Evolutionary conservation across 1,140 invertebrate genomes (phyloP).

Genomic region (Pentalonia nigronervosa): DNA sequence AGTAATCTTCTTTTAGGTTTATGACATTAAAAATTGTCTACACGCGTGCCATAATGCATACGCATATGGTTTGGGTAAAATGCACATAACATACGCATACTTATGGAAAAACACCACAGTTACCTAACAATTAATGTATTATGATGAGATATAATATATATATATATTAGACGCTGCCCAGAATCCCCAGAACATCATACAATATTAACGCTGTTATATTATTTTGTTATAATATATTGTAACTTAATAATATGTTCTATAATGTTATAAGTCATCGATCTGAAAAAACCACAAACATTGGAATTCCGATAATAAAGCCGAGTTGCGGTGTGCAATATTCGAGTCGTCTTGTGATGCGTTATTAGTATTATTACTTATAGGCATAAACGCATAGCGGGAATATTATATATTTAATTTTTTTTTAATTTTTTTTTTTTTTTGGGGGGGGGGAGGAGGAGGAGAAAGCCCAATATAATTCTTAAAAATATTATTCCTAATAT

Average conservation of each 20-base stretch:
- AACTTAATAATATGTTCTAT: not conserved
- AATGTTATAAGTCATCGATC: not conserved
- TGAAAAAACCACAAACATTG: not conserved
- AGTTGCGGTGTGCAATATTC: not conserved
- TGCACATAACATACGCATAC: too few species aligned
- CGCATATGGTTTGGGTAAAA: too few species aligned
- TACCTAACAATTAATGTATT: too few species aligned
- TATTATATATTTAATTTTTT: too few species aligned
- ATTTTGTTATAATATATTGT: not conserved
- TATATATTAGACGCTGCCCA: not conserved
- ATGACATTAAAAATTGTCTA: too few species aligned
- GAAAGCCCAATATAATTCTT: too few species aligned
- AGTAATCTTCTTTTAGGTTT: too few species aligned
- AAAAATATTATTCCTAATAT: too few species aligned
- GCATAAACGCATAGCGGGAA: not conserved
- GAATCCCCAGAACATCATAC: not conserved
- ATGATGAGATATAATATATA: not conserved
- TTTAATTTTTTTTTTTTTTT: too few species aligned
- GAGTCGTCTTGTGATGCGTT: not conserved
- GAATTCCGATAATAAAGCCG: not conserved
- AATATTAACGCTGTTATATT: not conserved
- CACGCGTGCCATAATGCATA: too few species aligned
- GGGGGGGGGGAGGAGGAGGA: too few species aligned
- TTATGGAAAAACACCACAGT: too few species aligned
- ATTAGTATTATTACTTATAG: not conserved